Conservation (phyloP, 37 sponge, comb jelly and placozoan species). For the Beroe forskalii region DNA sequence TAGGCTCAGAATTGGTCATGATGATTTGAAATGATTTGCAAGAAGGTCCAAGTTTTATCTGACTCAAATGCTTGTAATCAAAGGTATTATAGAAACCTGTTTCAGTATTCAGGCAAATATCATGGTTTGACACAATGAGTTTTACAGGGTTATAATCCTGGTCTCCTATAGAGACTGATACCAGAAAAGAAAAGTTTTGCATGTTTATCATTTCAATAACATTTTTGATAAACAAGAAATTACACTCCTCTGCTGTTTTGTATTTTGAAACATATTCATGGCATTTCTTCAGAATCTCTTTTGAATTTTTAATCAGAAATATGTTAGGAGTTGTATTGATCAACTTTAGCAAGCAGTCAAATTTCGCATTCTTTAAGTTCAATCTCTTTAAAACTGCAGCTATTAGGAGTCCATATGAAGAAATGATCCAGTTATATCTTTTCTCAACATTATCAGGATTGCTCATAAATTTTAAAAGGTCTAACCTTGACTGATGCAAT, state of each 20-base stretch:
- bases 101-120: slow-evolving; percentile 16
- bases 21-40: not conserved
- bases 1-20: not conserved
- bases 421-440: not conserved
- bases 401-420: not conserved
- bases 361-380: not conserved
- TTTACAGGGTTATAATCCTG: not conserved
- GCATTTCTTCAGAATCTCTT: not conserved
- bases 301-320: not conserved
- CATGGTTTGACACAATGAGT: not conserved
- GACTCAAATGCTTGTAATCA: not conserved
- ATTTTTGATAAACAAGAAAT: not conserved
- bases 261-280: not conserved
- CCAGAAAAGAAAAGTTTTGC: not conserved
- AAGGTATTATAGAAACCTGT: not conserved
- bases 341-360: not conserved
- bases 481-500: slow-evolving; percentile 34
- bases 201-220: not conserved
- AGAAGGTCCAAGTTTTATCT: not conserved
- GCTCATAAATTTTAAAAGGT: not conserved
- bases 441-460: not conserved
- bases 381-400: not conserved
- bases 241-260: not conserved
- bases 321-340: not conserved
- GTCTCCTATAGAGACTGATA: not conserved